Conservation (phyloP, 2,888 invertebrate species). For the Torymus auratus region DNA sequence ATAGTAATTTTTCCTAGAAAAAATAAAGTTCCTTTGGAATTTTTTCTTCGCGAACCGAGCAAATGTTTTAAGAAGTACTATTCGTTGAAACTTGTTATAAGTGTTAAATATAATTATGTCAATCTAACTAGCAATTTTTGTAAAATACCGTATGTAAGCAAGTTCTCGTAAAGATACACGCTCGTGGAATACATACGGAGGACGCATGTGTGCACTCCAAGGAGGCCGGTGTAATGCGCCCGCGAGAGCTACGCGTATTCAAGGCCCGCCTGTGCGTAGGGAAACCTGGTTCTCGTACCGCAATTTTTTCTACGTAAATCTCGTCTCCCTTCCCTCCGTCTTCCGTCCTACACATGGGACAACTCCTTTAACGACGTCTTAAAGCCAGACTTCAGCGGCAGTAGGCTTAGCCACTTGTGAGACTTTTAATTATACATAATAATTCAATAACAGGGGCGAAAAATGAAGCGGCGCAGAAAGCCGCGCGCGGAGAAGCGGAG, state of each 20-base stretch:
- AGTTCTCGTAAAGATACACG: slow-evolving; percentile 3
- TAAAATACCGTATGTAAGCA: background rate
- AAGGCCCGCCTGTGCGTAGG: background rate
- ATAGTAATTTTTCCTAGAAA: no score
- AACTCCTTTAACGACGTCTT: slow-evolving; percentile 17
- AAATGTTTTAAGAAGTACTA: no score
- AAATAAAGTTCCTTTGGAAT: no score
- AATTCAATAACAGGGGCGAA: slow-evolving; percentile 51
- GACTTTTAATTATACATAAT: slow-evolving; percentile 50
- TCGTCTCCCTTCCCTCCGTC: background rate
- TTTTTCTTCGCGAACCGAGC: no score
- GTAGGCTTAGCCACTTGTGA: slow-evolving; percentile 9
- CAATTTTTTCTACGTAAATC: slow-evolving; percentile 27
- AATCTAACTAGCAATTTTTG: background rate
- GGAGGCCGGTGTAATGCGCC: no score
- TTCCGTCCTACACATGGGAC: background rate
- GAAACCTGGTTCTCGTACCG: slow-evolving; percentile 24
- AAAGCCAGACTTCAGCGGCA: slow-evolving; percentile 16
- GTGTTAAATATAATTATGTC: no score
- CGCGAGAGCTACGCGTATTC: background rate
- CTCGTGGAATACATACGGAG: slow-evolving; percentile 30
- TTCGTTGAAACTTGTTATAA: no score
- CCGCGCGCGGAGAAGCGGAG: background rate
- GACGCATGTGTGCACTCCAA: slow-evolving; percentile 20
- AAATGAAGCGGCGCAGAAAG: background rate